Base-by-base conservation (phyloP, 1,140 invertebrate genomes). In the Leptopilina boulardi region DNA sequence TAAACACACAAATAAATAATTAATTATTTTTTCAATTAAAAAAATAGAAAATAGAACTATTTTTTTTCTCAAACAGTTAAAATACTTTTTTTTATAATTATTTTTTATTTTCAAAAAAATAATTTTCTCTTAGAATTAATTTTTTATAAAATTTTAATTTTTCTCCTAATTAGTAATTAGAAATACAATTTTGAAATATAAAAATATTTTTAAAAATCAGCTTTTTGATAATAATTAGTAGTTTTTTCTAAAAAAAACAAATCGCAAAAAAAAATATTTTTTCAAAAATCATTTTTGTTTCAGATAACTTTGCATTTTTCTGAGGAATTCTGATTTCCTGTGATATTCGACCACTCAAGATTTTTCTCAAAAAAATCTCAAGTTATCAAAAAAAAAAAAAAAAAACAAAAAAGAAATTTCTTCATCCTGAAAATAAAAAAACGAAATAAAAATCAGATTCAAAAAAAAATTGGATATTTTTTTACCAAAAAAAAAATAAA, bases 271-370 rank as follows among this genome's bases (percentile, higher is more conserved):
- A 66, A 34, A 15, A 30, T 30, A 30, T 66, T 66, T 66, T 66
- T 15, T 66, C 15, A 66, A 66, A 66, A 30, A n/a, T 15, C 30
- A 34, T 66, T 66, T 66, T 66, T 34, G 10, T 66, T 66, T 66
- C 26, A 66, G 59, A 66, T 66, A 66, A 66, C 59, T 66, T 66
- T 66, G 59, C 59, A 66, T 66, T 34, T 66, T 66, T 66, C 26
- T 66, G 59, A 66, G 59, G 26, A 66, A 66, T 23, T 66, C 59
- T 30, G 59, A 66, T 66, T 66, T 66, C 59, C 59, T 66, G 59
- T 66, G 59, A 66, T 66, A 66, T 34, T 66, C 59, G 59, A 66
- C 59, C 59, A 66, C 23, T 66, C 59, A 66, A 66, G 59, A 66
- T 66, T 66, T 66, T 26, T 66, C 59, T 66, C 59, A 66, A 66